A percentile compares a stretch with the other conserved stretches of the same genome.
Conservation (phyloP, 2,113 vertebrate genomes). For the Mungos mungo region DNA sequence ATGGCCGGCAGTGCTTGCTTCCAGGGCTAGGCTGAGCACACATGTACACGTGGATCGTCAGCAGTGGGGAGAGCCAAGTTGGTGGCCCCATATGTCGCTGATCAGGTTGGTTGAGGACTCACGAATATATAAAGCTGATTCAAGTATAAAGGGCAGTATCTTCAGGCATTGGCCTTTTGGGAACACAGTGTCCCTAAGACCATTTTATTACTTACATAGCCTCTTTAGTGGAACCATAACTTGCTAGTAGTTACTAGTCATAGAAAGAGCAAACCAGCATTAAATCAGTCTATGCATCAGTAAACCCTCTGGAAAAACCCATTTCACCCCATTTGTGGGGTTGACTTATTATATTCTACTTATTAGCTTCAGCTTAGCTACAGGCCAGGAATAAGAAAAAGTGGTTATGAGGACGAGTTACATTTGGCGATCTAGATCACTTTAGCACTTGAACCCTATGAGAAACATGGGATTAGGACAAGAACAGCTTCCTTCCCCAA, state of each 20-base stretch:
- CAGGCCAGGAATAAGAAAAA: background rate
- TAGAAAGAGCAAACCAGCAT: background rate
- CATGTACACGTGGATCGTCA: background rate
- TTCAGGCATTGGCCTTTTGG: background rate
- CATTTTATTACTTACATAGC: background rate
- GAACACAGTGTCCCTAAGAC: background rate
- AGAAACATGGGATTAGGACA: background rate
- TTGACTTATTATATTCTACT: background rate
- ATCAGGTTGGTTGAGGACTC: background rate
- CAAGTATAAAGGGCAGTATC: background rate
- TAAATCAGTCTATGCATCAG: background rate
- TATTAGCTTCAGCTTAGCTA: background rate
- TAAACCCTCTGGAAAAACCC: background rate
- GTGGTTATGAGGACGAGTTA: background rate
- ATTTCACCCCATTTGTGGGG: background rate
- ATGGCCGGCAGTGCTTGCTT: background rate
- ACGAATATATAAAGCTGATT: background rate
- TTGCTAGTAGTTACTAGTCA: background rate
- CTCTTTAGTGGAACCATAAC: background rate
- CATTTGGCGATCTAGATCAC: background rate
- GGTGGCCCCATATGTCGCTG: background rate
- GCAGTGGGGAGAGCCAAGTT: background rate
- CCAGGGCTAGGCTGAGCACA: background rate
- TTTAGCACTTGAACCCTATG: background rate
- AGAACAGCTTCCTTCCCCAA: background rate